These are phyloP conservation scores for Cydia amplana DNA, from an alignment of 1,140 invertebrate genomes.

Conservation along the genomic window DNA sequence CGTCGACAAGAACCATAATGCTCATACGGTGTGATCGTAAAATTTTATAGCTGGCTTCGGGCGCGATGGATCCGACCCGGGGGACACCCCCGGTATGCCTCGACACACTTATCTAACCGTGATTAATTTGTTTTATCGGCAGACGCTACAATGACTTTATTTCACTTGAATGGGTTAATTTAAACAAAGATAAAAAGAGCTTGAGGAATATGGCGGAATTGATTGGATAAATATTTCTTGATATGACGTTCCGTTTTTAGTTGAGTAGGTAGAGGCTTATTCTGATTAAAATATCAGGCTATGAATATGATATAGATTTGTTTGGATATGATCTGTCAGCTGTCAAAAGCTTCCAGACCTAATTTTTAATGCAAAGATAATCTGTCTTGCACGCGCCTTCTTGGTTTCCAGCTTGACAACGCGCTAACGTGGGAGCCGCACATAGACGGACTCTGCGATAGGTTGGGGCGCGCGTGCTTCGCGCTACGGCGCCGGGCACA, in stretches of 20 bases:
- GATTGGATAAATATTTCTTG: slow-evolving; percentile 17
- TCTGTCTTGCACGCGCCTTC: too few relatives aligned
- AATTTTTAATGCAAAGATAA: too few relatives aligned
- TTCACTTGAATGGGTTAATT: slow-evolving; percentile 40
- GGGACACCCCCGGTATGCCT: slow-evolving; percentile 54
- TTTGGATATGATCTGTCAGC: too few relatives aligned
- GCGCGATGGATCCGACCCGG: slow-evolving; percentile 54
- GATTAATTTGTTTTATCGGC: slow-evolving; percentile 72
- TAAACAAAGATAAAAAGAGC: slow-evolving; percentile 34
- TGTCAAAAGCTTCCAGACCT: too few relatives aligned
- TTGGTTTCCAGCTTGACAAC: too few relatives aligned
- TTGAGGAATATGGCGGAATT: slow-evolving; percentile 33
- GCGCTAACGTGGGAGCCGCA: too few relatives aligned
- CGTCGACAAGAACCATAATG: slow-evolving; percentile 41
- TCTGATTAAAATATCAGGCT: too few relatives aligned
- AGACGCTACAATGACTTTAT: slow-evolving; percentile 54
- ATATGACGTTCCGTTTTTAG: neutral
- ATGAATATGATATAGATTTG: too few relatives aligned
- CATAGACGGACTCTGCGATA: too few relatives aligned
- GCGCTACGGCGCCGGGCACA: too few relatives aligned
- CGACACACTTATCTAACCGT: slow-evolving; percentile 67
- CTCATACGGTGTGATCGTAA: slow-evolving; percentile 68
- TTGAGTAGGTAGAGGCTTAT: neutral
- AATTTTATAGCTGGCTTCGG: slow-evolving; percentile 66
- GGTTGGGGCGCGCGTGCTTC: too few relatives aligned